These are phyloP conservation scores for Harpagifer antarcticus DNA, from an alignment of 2,797 vertebrate species.

Conservation along the genomic window DNA sequence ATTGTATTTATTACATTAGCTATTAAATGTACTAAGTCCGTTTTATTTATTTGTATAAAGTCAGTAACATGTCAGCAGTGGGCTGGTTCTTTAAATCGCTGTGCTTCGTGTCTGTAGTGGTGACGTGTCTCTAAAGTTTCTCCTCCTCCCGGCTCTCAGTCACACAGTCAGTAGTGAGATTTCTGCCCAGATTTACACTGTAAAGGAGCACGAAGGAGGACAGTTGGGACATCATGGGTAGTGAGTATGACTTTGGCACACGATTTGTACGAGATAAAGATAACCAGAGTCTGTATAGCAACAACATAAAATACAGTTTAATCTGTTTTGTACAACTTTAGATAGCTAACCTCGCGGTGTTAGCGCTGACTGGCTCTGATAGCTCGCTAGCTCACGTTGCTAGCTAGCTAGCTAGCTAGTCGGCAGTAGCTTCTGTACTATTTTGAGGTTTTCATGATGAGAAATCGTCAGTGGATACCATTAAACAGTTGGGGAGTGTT, in stretches of 20 bases:
- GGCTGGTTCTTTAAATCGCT: constrained; percentile 7
- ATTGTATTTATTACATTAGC: no score
- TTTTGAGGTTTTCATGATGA: background rate
- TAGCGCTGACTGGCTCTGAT: constrained; percentile 11
- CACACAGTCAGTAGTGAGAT: constrained; percentile 14
- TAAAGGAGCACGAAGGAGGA: constrained; percentile 22
- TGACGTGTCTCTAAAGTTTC: constrained; percentile 76
- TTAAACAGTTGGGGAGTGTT: rapidly evolving
- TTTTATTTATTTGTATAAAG: background rate
- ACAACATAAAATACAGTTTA: background rate
- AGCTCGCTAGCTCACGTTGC: constrained; percentile 47
- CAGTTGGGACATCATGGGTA: constrained; percentile 73
- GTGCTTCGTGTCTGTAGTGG: constrained; percentile 52
- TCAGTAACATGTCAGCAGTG: background rate
- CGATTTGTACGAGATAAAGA: rapidly evolving
- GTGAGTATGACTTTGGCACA: constrained; percentile 67
- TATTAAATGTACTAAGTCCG: background rate
- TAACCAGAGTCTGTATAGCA: rapidly evolving
- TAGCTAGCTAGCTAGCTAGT: constrained; percentile 51
- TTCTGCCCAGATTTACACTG: constrained; percentile 20
- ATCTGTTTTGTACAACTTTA: constrained; percentile 39
- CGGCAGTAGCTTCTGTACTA: constrained; percentile 3
- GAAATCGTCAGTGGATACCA: background rate
- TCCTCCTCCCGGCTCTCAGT: constrained; percentile 35
- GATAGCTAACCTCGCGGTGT: constrained; percentile 31